Conservation (phyloP, 2,113 vertebrate species). For the Gymnogyps californianus region DNA sequence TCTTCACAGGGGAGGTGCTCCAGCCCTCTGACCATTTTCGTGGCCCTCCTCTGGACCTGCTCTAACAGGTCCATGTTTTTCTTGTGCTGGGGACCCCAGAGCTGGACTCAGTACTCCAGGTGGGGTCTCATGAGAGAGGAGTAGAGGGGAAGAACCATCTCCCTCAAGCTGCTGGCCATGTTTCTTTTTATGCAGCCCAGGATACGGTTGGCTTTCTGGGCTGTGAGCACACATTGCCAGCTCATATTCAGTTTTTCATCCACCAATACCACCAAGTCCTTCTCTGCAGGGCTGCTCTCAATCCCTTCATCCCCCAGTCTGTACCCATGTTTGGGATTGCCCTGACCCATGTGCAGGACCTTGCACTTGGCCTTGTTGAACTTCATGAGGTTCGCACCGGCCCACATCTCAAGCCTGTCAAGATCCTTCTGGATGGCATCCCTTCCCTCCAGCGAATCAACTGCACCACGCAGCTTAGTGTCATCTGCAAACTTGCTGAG, state of each 20-base stretch:
- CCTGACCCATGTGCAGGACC: rapidly evolving
- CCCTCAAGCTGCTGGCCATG: rapidly evolving
- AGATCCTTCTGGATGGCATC: neutral
- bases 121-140: neutral
- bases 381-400: rapidly evolving
- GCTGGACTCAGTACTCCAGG: neutral
- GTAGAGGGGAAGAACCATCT: neutral
- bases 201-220: neutral
- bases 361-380: neutral
- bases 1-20: neutral
- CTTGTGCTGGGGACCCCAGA: neutral
- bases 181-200: neutral
- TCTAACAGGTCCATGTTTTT: neutral
- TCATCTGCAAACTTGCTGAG: neutral
- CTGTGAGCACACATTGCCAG: rapidly evolving
- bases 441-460: rapidly evolving
- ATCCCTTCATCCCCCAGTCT: neutral
- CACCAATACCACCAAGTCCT: neutral
- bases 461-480: rapidly evolving
- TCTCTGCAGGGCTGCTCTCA: neutral
- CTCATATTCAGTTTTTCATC: neutral
- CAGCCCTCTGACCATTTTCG: neutral
- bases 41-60: neutral
- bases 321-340: rapidly evolving
- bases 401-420: neutral